Evolutionary conservation across 2,888 invertebrate genomes (phyloP).

Genomic region (Dilophus febrilis): DNA sequence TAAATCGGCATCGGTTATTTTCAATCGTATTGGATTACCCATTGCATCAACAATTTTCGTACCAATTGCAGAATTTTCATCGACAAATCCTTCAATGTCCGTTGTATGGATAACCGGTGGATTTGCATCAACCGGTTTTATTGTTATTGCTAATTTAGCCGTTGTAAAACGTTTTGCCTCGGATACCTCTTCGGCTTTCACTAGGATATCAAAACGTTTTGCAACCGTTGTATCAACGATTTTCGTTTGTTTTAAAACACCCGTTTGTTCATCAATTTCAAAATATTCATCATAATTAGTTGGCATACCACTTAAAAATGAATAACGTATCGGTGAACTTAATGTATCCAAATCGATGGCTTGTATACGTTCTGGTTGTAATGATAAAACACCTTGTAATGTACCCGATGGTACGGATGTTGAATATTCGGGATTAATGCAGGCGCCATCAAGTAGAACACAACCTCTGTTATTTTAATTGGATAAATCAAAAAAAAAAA

Average conservation of each 20-base stretch:
- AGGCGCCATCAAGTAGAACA: constrained; percentile 61
- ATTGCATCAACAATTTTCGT: constrained; percentile 53
- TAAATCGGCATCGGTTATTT: constrained; percentile 71
- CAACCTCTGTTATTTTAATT: constrained; percentile 38
- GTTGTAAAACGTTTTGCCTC: constrained; percentile 64
- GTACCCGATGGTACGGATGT: constrained; percentile 63
- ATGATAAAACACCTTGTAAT: constrained; percentile 63
- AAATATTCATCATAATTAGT: constrained; percentile 63
- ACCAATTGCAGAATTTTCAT: constrained; percentile 74
- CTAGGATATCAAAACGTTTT: constrained; percentile 62
- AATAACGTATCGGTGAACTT: constrained; percentile 65
- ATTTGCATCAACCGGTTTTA: constrained; percentile 73
- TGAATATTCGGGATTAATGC: constrained; percentile 74
- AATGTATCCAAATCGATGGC: constrained; percentile 82
- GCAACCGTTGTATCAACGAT: constrained; percentile 65
- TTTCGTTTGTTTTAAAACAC: constrained; percentile 62
- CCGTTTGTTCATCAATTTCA: constrained; percentile 62
- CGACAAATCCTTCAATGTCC: constrained; percentile 57
- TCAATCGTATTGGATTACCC: constrained; percentile 50
- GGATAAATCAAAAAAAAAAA: not conserved
- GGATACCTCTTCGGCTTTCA: constrained; percentile 74
- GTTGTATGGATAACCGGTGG: constrained; percentile 62
- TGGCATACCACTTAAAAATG: constrained; percentile 65
- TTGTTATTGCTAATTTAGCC: constrained; percentile 63
- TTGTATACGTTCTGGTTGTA: constrained; percentile 75